Evolutionary conservation across 2,888 invertebrate species (phyloP), one percentile per base, ranked within the genome.

Genomic region (Unio delphinus): DNA sequence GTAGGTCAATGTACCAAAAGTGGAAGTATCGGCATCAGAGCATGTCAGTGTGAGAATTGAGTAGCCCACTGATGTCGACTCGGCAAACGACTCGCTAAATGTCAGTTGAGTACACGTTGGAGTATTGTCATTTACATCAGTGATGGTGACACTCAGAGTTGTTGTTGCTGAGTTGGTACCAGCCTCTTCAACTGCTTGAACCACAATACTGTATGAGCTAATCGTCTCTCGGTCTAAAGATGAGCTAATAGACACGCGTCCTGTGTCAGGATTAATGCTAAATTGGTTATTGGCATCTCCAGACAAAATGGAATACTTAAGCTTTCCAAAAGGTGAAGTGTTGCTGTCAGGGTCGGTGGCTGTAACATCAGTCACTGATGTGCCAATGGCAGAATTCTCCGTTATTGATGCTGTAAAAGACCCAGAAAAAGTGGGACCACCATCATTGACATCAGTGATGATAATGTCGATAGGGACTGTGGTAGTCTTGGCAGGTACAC

Each of bases 201-300:
- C 70, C 2, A 72, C 72, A 34, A 87, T 66, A 17, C 55, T 64
- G 69, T 87, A 86, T 0, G 45, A 34, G 7, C 75, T 45, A 3
- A 70, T 77, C 15, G 75, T 77, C 63, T 87, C 87, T 28, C 85
- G 74, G 68, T 87, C 84, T 7, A 87, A 75, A 3, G 76, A 60
- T 15, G 80, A 80, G 3, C 75, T 75, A 1, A 83, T 73, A 60
- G 80, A 75, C 1, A 86, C 67, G 45, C 70, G 68, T 0, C 83
- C 86, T 26, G 73, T 70, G 34, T 56, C 60, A 20, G 73, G 69
- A 61, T 85, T 82, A 26, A 86, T 79, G 28, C 59, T 74, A 65
- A 86, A 86, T 34, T 80, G 76, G 20, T 68, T 76, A 34, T 64
- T 73, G 20, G 69, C 34, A 59, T 82, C 83, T 4, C 83, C 83